phyloP scores from a whole-genome alignment of 1,140 invertebrate genomes.

The Drosophila rhopaloa region DNA sequence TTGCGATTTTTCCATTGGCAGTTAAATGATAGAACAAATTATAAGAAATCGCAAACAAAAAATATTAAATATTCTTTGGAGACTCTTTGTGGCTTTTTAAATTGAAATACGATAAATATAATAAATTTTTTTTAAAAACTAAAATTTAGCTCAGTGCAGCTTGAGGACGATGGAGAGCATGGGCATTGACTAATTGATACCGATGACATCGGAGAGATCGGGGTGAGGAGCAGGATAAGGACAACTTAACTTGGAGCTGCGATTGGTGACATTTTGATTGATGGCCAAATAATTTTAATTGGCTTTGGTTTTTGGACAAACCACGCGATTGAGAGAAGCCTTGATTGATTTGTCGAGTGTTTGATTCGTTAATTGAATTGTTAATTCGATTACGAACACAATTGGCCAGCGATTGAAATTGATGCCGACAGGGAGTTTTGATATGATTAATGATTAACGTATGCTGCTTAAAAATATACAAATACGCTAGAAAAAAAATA shows the following conservation, averaged over 20 bases:
- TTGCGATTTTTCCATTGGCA: no score
- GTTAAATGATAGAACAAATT: no score
- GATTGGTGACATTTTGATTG: constrained; percentile 68
- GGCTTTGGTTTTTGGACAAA: constrained; percentile 33
- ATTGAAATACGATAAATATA: no score
- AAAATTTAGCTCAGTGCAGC: no score
- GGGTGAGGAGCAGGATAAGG: background rate
- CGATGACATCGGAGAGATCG: constrained; percentile 1
- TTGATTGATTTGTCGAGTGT: constrained; percentile 49
- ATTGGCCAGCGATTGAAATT: constrained; percentile 5
- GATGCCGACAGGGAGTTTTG: background rate
- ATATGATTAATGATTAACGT: background rate
- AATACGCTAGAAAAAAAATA: no score
- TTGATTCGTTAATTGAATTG: constrained; percentile 53
- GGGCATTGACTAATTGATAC: constrained; percentile 39
- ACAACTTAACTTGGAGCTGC: constrained; percentile 8
- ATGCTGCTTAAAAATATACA: no score
- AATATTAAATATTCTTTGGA: no score
- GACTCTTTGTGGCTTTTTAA: no score
- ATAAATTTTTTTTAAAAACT: background rate
- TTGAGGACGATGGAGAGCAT: background rate
- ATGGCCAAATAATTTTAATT: constrained; percentile 72
- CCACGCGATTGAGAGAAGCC: constrained; percentile 21
- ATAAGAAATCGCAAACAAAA: no score
- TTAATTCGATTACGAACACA: constrained; percentile 34